Evolutionary conservation across 2,113 vertebrate species (phyloP).

Genomic region (Engraulis encrasicolus): DNA sequence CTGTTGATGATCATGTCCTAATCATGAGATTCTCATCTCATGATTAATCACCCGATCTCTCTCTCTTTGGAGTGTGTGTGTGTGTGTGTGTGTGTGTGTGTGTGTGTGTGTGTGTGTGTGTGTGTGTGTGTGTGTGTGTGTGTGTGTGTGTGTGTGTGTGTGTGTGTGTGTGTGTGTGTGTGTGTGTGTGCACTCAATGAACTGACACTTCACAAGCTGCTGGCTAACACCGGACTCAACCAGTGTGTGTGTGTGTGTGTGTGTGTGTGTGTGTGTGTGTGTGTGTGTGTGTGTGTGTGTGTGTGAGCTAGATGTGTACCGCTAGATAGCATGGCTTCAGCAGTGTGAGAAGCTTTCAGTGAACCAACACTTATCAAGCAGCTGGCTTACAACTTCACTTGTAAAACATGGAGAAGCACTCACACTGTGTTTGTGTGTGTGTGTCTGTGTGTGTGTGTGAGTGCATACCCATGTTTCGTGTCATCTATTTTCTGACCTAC

Average conservation of each 20-base stretch:
- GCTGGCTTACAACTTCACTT: too few species aligned
- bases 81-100: not conserved
- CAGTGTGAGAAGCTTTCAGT: too few species aligned
- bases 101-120: not conserved
- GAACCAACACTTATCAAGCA: too few species aligned
- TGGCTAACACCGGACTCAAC: too few species aligned
- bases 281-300: not conserved
- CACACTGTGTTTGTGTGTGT: not conserved
- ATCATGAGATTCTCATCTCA: too few species aligned
- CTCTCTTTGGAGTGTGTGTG: not conserved
- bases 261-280: not conserved
- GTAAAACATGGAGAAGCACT: too few species aligned
- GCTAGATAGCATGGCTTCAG: too few species aligned
- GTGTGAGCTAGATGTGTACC: not conserved
- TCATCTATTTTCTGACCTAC: not conserved
- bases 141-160: not conserved
- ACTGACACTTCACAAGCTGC: too few species aligned
- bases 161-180: not conserved
- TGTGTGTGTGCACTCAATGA: too few species aligned
- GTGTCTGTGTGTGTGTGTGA: not conserved
- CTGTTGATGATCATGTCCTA: too few species aligned
- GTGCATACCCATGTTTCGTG: not conserved
- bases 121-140: constrained; percentile 22
- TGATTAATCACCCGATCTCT: too few species aligned
- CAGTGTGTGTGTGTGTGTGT: too few species aligned